Conservation (phyloP, 2,888 invertebrate species). For the Terebella lapidaria region DNA sequence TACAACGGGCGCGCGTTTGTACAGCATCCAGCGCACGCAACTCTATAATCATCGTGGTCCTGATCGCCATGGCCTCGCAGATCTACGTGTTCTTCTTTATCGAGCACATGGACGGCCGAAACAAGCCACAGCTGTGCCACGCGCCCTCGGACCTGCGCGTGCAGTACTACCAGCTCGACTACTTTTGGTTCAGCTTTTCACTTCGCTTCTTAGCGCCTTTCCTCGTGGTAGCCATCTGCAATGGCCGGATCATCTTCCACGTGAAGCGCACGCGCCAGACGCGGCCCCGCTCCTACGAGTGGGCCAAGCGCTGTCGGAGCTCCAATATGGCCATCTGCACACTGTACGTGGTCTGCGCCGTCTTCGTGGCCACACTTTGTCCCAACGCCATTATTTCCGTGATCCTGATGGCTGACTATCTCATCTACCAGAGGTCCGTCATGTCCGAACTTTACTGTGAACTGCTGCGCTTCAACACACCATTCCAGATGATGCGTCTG, state of each 20-base stretch:
- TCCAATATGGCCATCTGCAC: conserved; percentile 16
- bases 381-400: conserved; percentile 15
- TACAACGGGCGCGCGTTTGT: conserved; percentile 14
- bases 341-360: conserved; percentile 14
- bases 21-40: conserved; percentile 10
- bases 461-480: conserved; percentile 7
- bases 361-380: conserved; percentile 16
- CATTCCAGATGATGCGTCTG: conserved; percentile 18
- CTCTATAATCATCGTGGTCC: conserved; percentile 9
- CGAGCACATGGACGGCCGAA: background rate
- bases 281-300: background rate
- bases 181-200: conserved; percentile 14
- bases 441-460: conserved; percentile 8
- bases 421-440: background rate
- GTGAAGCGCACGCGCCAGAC: conserved; percentile 10
- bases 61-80: conserved; percentile 9
- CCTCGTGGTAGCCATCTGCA: conserved; percentile 14
- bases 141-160: conserved; percentile 6
- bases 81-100: conserved; percentile 9
- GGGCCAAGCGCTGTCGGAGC: background rate
- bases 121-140: conserved; percentile 12
- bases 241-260: conserved; percentile 20
- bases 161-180: conserved; percentile 13
- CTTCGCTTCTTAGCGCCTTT: conserved; percentile 18
- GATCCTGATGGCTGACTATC: background rate